These are phyloP conservation scores for Carabus problematicus DNA, from an alignment of 2,888 invertebrate species.

Conservation along the genomic window DNA sequence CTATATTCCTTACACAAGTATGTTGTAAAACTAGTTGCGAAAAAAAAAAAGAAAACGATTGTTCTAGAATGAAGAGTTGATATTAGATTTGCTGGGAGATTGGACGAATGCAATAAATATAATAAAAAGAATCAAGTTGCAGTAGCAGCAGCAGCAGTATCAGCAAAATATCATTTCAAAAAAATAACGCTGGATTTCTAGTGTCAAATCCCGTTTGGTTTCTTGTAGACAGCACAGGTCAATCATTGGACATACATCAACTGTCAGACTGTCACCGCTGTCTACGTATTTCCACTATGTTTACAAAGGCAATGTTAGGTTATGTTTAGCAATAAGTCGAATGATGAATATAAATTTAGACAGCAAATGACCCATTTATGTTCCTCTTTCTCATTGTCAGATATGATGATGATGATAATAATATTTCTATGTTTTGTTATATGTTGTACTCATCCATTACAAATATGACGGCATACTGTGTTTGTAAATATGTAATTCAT, in stretches of 20 bases:
- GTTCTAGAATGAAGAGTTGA: conserved; percentile 39
- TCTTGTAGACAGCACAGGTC: conserved; percentile 19
- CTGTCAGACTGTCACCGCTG: neutral
- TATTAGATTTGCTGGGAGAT: conserved; percentile 36
- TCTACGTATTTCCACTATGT: conserved; percentile 15
- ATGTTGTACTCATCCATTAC: conserved; percentile 29
- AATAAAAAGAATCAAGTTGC: conserved; percentile 30
- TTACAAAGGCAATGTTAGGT: conserved; percentile 40
- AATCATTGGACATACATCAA: conserved; percentile 10
- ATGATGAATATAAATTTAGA: conserved; percentile 38
- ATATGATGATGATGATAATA: too few relatives aligned
- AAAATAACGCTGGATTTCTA: conserved; percentile 39
- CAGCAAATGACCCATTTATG: conserved; percentile 27
- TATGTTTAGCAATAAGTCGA: conserved; percentile 42
- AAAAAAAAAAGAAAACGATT: conserved; percentile 26
- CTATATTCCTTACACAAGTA: conserved; percentile 29
- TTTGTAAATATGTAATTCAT: conserved; percentile 40
- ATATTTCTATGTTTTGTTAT: conserved; percentile 32
- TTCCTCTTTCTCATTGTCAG: conserved; percentile 36
- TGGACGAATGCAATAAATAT: conserved; percentile 40
- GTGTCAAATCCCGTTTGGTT: conserved; percentile 31
- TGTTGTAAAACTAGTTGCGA: conserved; percentile 25
- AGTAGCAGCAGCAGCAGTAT: conserved; percentile 38
- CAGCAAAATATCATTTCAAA: conserved; percentile 22
- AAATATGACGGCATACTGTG: conserved; percentile 17